These are phyloP conservation scores for Punctoribates punctum DNA, from an alignment of 2,888 invertebrate species.

Conservation along the genomic window DNA sequence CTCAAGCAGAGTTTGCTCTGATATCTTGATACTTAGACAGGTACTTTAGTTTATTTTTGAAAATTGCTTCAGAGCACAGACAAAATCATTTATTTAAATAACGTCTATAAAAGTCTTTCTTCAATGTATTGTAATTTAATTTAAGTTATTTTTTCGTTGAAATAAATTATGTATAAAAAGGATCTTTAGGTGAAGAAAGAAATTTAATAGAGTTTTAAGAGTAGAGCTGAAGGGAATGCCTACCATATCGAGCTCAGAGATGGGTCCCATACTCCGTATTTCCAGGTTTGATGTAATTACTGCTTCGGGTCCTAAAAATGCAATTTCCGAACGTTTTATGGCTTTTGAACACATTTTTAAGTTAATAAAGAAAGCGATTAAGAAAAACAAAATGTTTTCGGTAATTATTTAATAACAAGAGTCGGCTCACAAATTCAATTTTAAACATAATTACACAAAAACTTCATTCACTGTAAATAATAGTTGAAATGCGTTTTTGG, in stretches of 20 bases:
- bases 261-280: conserved; percentile 85
- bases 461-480: background rate
- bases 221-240: conserved; percentile 49
- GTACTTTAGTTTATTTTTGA: too few relatives aligned
- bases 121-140: too few relatives aligned
- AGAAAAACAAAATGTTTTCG: background rate
- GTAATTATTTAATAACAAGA: background rate
- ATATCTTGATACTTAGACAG: too few relatives aligned
- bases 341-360: background rate
- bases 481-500: background rate
- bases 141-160: too few relatives aligned
- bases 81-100: too few relatives aligned
- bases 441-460: background rate
- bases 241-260: conserved; percentile 86
- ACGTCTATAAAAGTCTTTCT: too few relatives aligned
- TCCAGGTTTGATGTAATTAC: conserved; percentile 80
- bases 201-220: background rate
- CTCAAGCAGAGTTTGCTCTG: too few relatives aligned
- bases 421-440: background rate
- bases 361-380: background rate
- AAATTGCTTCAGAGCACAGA: too few relatives aligned
- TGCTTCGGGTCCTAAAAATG: conserved; percentile 69
- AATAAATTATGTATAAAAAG: background rate
- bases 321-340: background rate
- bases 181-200: background rate